Conservation (phyloP, 2,113 vertebrate species). For the Junco hyemalis region DNA sequence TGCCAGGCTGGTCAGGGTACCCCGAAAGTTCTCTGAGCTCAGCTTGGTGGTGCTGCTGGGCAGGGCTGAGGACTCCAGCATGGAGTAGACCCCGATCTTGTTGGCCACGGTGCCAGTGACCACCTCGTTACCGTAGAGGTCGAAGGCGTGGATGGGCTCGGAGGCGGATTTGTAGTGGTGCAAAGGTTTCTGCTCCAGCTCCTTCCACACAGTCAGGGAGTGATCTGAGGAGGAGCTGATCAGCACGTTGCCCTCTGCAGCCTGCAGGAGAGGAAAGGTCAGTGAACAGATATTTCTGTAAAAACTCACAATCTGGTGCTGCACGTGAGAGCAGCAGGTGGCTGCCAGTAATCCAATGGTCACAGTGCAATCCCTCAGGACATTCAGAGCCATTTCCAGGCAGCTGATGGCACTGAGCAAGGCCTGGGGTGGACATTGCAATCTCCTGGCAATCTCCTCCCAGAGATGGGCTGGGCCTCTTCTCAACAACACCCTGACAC, state of each 20-base stretch:
- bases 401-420: background rate
- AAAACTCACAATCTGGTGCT: background rate
- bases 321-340: background rate
- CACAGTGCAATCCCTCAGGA: background rate
- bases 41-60: constrained; percentile 88
- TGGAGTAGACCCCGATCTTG: constrained; percentile 93
- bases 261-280: constrained; percentile 73
- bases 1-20: constrained; percentile 91
- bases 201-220: constrained; percentile 93
- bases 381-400: background rate
- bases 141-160: constrained; percentile 91
- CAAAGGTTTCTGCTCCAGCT: constrained; percentile 90
- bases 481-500: background rate
- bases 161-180: constrained; percentile 91
- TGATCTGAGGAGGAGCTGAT: constrained; percentile 95
- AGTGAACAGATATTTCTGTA: background rate
- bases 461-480: background rate
- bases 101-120: constrained; percentile 93
- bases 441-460: background rate
- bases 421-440: background rate
- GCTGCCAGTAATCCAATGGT: background rate
- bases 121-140: constrained; percentile 89
- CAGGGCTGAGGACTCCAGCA: constrained; percentile 85
- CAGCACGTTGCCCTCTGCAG: constrained; percentile 87
- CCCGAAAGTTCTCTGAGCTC: constrained; percentile 96